Conservation (phyloP, 2,888 invertebrate genomes). For the Drosophila peninsularis region DNA sequence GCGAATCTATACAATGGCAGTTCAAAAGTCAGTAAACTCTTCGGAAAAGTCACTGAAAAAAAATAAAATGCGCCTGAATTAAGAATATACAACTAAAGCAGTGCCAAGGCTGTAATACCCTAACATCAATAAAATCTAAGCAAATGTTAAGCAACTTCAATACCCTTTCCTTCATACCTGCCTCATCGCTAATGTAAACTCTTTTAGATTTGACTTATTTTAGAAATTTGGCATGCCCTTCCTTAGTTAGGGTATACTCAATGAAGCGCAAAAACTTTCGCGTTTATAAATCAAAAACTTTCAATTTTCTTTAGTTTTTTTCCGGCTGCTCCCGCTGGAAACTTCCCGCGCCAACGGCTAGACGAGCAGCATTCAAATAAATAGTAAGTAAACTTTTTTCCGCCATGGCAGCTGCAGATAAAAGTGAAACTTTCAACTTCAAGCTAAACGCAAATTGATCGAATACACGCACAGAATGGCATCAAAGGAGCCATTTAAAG, state of each 20-base stretch:
- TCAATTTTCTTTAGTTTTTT: slow-evolving; percentile 62
- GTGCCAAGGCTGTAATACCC: slow-evolving; percentile 11
- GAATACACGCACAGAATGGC: slow-evolving; percentile 37
- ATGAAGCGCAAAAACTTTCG: slow-evolving; percentile 61
- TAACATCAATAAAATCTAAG: neutral
- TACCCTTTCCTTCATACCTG: neutral
- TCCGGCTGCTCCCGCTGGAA: slow-evolving; percentile 33
- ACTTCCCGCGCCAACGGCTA: slow-evolving; percentile 63
- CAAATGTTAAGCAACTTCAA: neutral
- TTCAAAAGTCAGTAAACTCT: slow-evolving; percentile 20
- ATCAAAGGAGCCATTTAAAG: slow-evolving; percentile 23
- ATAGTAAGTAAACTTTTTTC: slow-evolving; percentile 40
- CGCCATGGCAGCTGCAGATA: slow-evolving; percentile 48
- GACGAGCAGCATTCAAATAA: slow-evolving; percentile 49
- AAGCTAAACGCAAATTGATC: slow-evolving; percentile 65
- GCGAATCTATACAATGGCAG: slow-evolving; percentile 29
- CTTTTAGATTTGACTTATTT: neutral
- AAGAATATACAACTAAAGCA: neutral
- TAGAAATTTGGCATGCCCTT: neutral
- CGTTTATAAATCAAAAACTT: slow-evolving; percentile 72
- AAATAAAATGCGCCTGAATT: slow-evolving; percentile 21
- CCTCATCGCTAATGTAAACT: neutral
- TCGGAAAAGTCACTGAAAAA: neutral
- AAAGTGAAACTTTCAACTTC: slow-evolving; percentile 53
- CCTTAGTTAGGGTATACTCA: slow-evolving; percentile 8